These are phyloP conservation scores for Rana temporaria DNA, from an alignment of 2,113 vertebrate species.

Conservation along the genomic window DNA sequence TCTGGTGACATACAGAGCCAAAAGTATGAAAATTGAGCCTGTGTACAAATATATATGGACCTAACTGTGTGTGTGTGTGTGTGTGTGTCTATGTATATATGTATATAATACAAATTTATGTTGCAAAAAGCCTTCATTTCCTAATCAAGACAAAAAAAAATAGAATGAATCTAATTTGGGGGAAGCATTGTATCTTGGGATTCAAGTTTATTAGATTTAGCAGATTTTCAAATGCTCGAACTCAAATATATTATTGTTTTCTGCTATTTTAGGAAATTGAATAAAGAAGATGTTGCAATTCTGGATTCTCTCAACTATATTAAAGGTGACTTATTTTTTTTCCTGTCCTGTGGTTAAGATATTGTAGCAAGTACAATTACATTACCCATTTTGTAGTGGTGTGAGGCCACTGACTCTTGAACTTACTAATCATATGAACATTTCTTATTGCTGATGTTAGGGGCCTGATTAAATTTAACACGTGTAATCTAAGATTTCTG, in stretches of 20 bases:
- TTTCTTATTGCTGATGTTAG: background rate
- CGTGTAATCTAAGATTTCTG: too few species aligned
- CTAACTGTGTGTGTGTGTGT: too few species aligned
- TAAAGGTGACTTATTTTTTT: constrained; percentile 72
- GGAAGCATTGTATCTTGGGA: background rate
- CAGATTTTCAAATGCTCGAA: background rate
- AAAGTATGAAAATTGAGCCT: too few species aligned
- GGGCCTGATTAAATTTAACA: too few species aligned
- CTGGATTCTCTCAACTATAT: constrained; percentile 85
- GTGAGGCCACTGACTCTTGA: background rate
- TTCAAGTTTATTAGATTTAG: constrained; percentile 28
- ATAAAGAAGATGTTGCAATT: constrained; percentile 78
- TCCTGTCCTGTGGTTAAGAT: background rate
- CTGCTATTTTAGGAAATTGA: constrained; percentile 72
- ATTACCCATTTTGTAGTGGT: background rate
- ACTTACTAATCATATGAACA: background rate
- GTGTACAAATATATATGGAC: too few species aligned
- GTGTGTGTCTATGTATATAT: too few species aligned
- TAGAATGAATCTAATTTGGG: constrained; percentile 7
- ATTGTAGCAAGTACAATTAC: background rate
- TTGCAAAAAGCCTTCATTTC: background rate
- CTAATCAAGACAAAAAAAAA: background rate
- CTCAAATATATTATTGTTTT: constrained; percentile 2
- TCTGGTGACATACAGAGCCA: too few species aligned
- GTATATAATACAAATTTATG: too few species aligned